Percentiles rank a stretch among this genome's conserved stretches.
Conservation (phyloP, 2,797 vertebrate species). For the Sternarchorhynchus goeldii region DNA sequence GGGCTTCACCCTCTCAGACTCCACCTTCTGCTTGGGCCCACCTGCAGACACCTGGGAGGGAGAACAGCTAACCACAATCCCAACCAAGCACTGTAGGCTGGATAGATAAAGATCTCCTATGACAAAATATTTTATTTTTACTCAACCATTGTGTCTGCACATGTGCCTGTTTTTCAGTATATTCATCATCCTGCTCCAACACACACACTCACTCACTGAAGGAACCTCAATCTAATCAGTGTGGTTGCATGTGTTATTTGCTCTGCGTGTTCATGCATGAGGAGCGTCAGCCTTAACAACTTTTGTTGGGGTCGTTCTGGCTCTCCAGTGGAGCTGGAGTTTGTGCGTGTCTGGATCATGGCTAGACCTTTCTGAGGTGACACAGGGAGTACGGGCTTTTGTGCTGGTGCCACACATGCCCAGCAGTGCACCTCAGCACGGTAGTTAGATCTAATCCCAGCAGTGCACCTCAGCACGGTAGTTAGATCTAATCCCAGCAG, state of each 20-base stretch:
- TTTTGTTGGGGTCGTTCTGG: no score
- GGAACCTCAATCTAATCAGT: background rate
- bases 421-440: no score
- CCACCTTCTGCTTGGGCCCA: no score
- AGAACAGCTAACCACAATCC: no score
- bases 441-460: no score
- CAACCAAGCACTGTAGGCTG: no score
- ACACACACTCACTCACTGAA: background rate
- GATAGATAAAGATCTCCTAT: no score
- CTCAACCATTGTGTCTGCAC: background rate
- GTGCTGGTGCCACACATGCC: background rate
- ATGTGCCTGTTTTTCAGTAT: background rate
- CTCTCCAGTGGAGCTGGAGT: background rate
- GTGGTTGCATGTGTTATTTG: constrained; percentile 1
- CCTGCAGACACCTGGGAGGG: no score
- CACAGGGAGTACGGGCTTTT: background rate
- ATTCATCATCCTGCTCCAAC: background rate
- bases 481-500: no score
- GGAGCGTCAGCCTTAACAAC: background rate
- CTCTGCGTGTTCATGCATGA: background rate
- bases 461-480: no score
- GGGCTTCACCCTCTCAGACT: background rate
- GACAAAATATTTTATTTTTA: no score
- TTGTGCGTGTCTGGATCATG: background rate
- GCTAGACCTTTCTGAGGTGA: background rate